Conservation (phyloP, 2,113 vertebrate species). For the Takifugu bimaculatus region DNA sequence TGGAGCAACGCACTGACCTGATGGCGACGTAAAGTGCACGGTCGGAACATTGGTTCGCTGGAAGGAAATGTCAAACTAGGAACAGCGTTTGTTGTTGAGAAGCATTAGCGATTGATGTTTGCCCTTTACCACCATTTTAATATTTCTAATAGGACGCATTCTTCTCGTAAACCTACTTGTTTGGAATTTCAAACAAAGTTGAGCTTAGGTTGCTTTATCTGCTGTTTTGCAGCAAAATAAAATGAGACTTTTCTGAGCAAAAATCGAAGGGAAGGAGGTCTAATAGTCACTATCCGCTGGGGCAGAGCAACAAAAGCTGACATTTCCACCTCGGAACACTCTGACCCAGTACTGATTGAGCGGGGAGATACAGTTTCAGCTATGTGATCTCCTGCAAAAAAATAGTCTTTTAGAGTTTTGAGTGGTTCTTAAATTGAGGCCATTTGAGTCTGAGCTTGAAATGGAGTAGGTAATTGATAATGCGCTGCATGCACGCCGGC, state of each 20-base stretch:
- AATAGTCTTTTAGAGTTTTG: slow-evolving; percentile 4
- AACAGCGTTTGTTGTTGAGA: slow-evolving; percentile 54
- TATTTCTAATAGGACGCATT: not conserved
- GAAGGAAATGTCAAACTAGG: slow-evolving; percentile 56
- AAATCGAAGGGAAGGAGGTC: not conserved
- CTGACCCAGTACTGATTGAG: not conserved
- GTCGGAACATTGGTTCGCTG: slow-evolving; percentile 40
- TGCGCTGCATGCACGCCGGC: slow-evolving; percentile 13
- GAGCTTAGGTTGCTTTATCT: slow-evolving; percentile 14
- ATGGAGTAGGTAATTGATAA: slow-evolving; percentile 18
- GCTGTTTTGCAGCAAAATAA: too few relatives aligned
- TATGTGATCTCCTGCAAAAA: not conserved
- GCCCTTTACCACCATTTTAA: slow-evolving; percentile 41
- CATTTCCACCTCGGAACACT: not conserved
- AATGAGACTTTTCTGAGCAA: too few relatives aligned
- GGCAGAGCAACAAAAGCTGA: not conserved
- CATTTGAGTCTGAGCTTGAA: slow-evolving; percentile 19
- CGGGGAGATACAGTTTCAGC: not conserved
- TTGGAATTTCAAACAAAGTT: slow-evolving; percentile 1
- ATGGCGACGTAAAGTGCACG: slow-evolving; percentile 46
- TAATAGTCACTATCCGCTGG: not conserved
- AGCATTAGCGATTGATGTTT: slow-evolving; percentile 53
- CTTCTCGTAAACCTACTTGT: too few relatives aligned
- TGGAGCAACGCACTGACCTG: slow-evolving; percentile 54
- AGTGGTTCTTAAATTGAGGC: slow-evolving; percentile 17